phyloP scores from a whole-genome alignment of 2,797 vertebrate species.

The Tachyglossus aculeatus region DNA sequence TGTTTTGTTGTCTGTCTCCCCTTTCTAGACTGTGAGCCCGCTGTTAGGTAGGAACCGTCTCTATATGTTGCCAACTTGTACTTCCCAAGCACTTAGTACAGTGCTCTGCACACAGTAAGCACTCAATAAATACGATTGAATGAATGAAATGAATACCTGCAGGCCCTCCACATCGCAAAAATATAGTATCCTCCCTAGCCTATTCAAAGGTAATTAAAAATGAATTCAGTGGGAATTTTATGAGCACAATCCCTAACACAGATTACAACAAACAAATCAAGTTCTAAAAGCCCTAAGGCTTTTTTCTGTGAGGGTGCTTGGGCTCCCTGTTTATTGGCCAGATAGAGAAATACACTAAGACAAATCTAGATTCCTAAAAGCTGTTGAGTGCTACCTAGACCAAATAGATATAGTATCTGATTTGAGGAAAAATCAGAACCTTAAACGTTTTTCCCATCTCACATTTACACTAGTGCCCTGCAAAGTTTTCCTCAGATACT shows the following conservation, averaged over 20 bases:
- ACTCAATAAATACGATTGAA: too few relatives aligned
- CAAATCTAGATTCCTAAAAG: not conserved
- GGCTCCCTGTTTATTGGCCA: not conserved
- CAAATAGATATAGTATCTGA: not conserved
- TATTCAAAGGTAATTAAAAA: too few relatives aligned
- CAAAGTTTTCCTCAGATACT: not conserved
- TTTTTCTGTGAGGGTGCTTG: not conserved
- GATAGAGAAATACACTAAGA: not conserved
- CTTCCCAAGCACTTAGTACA: too few relatives aligned
- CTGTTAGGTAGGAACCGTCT: too few relatives aligned
- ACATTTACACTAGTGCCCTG: not conserved
- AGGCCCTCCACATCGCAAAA: too few relatives aligned
- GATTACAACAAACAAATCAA: not conserved
- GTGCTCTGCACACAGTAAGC: too few relatives aligned
- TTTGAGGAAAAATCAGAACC: not conserved
- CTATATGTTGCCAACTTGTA: too few relatives aligned
- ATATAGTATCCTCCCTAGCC: too few relatives aligned
- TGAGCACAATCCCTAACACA: not conserved
- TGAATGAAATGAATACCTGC: too few relatives aligned
- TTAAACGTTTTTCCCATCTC: not conserved
- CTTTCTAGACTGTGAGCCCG: too few relatives aligned
- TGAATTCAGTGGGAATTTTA: not conserved
- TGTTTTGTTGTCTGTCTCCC: too few relatives aligned
- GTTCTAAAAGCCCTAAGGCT: not conserved
- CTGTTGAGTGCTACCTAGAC: not conserved